phyloP scores from a whole-genome alignment of 1,140 invertebrate genomes.

The Apis florea region DNA sequence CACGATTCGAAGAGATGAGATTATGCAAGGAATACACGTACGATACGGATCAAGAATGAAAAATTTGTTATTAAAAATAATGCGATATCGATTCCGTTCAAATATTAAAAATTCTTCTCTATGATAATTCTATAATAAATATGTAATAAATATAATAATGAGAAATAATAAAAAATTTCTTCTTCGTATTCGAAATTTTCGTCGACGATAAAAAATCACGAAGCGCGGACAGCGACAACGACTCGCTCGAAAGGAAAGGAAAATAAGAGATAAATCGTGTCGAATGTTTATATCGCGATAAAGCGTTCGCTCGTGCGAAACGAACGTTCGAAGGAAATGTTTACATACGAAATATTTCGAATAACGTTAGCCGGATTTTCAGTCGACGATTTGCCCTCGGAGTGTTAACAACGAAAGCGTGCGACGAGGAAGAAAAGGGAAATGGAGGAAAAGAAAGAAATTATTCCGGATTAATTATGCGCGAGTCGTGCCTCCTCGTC shows the following conservation, averaged over 20 bases:
- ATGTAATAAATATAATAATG: too few species aligned
- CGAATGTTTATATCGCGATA: slow-evolving; percentile 9
- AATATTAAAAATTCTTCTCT: too few species aligned
- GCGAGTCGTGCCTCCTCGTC: slow-evolving; percentile 19
- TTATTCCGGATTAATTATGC: slow-evolving; percentile 56
- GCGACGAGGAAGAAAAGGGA: neutral
- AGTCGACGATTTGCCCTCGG: slow-evolving; percentile 12
- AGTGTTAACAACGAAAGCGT: slow-evolving; percentile 28
- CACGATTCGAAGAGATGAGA: too few species aligned
- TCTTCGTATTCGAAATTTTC: too few species aligned
- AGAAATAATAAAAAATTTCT: too few species aligned
- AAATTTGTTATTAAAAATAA: too few species aligned
- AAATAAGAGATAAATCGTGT: neutral
- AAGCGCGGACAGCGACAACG: neutral
- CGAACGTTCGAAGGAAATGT: neutral
- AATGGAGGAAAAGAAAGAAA: slow-evolving; percentile 29
- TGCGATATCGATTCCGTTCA: too few species aligned
- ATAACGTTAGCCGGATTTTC: neutral
- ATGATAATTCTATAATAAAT: too few species aligned
- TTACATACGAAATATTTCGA: too few species aligned
- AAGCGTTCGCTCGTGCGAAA: neutral
- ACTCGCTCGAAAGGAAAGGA: neutral
- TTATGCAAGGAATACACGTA: too few species aligned
- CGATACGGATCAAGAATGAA: too few species aligned
- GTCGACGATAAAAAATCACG: too few species aligned